phyloP scores from a whole-genome alignment of 1,140 invertebrate genomes.

The Calephelis virginiensis region DNA sequence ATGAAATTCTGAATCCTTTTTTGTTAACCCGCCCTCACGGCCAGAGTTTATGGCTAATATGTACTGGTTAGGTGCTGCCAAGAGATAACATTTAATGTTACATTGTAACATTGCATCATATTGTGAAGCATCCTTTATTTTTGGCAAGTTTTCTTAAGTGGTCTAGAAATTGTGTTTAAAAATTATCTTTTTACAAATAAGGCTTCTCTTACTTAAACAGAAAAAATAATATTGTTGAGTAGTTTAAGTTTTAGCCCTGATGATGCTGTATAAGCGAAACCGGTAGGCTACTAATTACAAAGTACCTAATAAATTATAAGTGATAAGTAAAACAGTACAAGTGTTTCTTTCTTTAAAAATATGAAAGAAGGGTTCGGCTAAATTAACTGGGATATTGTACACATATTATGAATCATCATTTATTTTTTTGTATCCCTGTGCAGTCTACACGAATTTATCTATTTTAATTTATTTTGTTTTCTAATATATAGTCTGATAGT shows the following conservation, averaged over 20 bases:
- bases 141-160: conserved; percentile 6
- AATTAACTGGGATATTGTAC: background rate
- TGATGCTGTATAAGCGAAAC: no score
- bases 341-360: no score
- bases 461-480: no score
- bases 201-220: background rate
- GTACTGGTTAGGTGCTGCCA: conserved; percentile 27
- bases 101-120: conserved; percentile 23
- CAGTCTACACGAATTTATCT: background rate
- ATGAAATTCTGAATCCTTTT: conserved; percentile 33
- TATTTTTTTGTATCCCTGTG: no score
- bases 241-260: no score
- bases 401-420: no score
- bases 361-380: background rate
- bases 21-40: conserved; percentile 8
- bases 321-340: no score
- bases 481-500: no score
- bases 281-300: no score
- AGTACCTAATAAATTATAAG: no score
- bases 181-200: background rate
- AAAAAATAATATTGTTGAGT: background rate
- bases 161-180: background rate
- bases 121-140: conserved; percentile 21
- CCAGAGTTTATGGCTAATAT: conserved; percentile 29
- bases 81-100: conserved; percentile 30